phyloP scores from a whole-genome alignment of 1,140 invertebrate species.

The Venturia canescens region DNA sequence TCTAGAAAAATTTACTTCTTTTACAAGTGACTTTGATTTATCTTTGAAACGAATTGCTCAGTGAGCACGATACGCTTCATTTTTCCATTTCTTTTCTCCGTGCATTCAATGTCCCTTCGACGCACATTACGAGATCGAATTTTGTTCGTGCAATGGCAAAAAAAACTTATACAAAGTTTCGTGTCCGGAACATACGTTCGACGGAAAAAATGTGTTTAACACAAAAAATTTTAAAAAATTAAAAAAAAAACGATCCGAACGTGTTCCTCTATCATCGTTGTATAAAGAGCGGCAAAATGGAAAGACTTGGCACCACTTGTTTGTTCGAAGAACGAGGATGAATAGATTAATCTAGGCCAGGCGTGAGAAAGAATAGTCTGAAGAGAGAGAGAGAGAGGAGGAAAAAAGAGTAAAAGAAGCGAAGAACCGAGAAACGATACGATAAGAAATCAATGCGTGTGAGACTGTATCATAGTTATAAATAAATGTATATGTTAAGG shows the following conservation, averaged over 20 bases:
- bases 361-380: slow-evolving; percentile 52
- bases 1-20: not conserved
- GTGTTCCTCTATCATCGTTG: slow-evolving; percentile 50
- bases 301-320: not conserved
- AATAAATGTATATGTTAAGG: slow-evolving; percentile 74
- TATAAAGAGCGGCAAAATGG: slow-evolving; percentile 10
- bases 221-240: no score
- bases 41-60: not conserved
- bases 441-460: slow-evolving; percentile 68
- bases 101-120: slow-evolving; percentile 41
- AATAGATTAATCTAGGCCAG: slow-evolving; percentile 26
- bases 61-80: not conserved
- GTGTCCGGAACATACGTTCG: slow-evolving; percentile 5
- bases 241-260: slow-evolving; percentile 58
- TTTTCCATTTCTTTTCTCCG: slow-evolving; percentile 31
- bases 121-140: not conserved
- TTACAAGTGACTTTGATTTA: not conserved
- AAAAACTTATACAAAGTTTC: slow-evolving; percentile 18
- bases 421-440: slow-evolving; percentile 54
- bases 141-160: not conserved
- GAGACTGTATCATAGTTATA: slow-evolving; percentile 74
- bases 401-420: slow-evolving; percentile 55
- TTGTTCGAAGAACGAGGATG: slow-evolving; percentile 20
- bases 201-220: slow-evolving; percentile 53
- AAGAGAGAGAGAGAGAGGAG: slow-evolving; percentile 58